Conservation (phyloP, 1,140 invertebrate species). For the Telenomus remus region DNA sequence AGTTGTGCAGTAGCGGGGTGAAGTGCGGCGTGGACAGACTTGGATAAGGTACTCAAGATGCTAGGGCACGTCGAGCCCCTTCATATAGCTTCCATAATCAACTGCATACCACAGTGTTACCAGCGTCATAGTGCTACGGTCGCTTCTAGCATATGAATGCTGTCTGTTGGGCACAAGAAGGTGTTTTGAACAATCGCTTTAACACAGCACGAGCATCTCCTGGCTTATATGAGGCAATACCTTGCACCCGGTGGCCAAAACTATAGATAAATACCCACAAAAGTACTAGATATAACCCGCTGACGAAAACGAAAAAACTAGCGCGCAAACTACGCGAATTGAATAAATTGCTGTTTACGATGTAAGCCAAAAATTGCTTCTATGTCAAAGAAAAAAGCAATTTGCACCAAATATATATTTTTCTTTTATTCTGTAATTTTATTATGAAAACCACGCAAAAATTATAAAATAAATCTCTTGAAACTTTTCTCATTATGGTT, state of each 20-base stretch:
- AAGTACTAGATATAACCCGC: slow-evolving; percentile 21
- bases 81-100: slow-evolving; percentile 67
- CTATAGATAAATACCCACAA: slow-evolving; percentile 23
- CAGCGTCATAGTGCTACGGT: slow-evolving; percentile 59
- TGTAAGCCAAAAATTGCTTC: too few species aligned
- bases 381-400: too few species aligned
- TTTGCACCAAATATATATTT: too few species aligned
- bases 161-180: slow-evolving; percentile 43
- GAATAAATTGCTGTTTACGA: slow-evolving; percentile 7
- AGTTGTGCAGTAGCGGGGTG: slow-evolving; percentile 34
- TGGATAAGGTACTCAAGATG: slow-evolving; percentile 64
- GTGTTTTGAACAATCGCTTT: slow-evolving; percentile 40
- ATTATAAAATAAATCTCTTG: too few species aligned
- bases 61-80: slow-evolving; percentile 64
- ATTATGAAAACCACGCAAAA: too few species aligned
- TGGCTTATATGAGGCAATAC: slow-evolving; percentile 32
- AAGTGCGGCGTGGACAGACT: slow-evolving; percentile 24
- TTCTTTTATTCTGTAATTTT: too few species aligned
- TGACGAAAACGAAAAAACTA: slow-evolving; percentile 30
- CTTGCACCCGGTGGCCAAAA: slow-evolving; percentile 27
- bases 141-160: slow-evolving; percentile 59
- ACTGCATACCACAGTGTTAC: slow-evolving; percentile 66
- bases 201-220: slow-evolving; percentile 45
- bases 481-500: too few species aligned
- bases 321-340: slow-evolving; percentile 30